Base-by-base conservation (phyloP, 1,140 invertebrate species). In the Pseudomyrmex dendroicus region DNA sequence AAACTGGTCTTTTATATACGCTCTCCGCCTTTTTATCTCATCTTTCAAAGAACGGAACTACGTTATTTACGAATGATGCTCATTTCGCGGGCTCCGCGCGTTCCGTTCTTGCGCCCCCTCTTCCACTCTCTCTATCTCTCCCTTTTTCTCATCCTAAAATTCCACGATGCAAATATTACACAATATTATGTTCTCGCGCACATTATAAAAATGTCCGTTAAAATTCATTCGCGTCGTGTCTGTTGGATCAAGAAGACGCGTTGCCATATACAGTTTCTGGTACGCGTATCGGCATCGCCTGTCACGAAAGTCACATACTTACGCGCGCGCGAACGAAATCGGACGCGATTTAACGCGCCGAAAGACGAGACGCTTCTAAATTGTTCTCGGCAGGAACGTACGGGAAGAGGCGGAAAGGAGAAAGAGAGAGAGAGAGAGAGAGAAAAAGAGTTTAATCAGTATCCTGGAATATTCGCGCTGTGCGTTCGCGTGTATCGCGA, bases 381-480 rank as follows among this genome's bases (percentile, higher is more conserved):
- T 63, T 64, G 70, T 62, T 82, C 57, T 17, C 25, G n/a, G 1
- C 25, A 4, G 35, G 35, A 35, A 35, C 35, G 35, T 35, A 35
- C 35, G 35, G 5, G 5, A 35, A 35, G 35, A 35, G 35, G 35
- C 0, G 35, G 35, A 35, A 1, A 35, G 35, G 35, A 35, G 35
- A 35, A 35, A 35, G 25, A 25, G 25, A 22, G 1, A 2, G 25
- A 35, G 2, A 35, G 2, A 35, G 35, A 35, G 0, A 35, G 44
- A 25, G 17, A 78, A 2, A 56, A 12, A 17, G 66, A 80, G 56
- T 80, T 80, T 80, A 80, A 80, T 72, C 66, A 80, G 56, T 72
- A 59, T 72, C 76, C 52, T 13, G 66, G 44, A 59, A 61, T 72
- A 44, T 82, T 83, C 77, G 66, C 76, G 66, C 57, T 13, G 61